These are phyloP conservation scores for Helostoma temminkii DNA, from an alignment of 2,797 vertebrate species.

Conservation along the genomic window DNA sequence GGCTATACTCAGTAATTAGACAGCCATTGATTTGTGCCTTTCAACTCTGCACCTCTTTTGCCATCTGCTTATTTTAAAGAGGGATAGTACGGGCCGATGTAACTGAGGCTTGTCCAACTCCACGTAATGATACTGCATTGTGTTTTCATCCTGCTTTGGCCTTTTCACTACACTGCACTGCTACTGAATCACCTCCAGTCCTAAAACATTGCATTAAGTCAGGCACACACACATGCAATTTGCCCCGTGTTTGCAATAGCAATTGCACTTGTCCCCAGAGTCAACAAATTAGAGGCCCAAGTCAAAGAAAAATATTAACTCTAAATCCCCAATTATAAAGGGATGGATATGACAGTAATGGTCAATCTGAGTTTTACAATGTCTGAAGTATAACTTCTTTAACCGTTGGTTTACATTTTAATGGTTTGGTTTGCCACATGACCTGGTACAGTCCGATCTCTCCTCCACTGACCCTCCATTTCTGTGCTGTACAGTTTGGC, in stretches of 20 bases:
- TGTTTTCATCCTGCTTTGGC: constrained; percentile 20
- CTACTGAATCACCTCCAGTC: constrained; percentile 13
- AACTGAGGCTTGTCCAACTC: constrained; percentile 37
- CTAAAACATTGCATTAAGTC: constrained; percentile 6
- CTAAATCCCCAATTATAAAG: neutral
- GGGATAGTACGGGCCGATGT: constrained; percentile 16
- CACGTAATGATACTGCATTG: constrained; percentile 33
- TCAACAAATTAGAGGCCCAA: constrained; percentile 56
- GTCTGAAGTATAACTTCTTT: constrained; percentile 13
- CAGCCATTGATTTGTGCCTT: constrained; percentile 45
- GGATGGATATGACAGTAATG: constrained; percentile 16
- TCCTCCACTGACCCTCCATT: constrained; percentile 28
- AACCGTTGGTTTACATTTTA: constrained; percentile 24
- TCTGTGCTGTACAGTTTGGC: constrained; percentile 67
- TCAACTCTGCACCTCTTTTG: constrained; percentile 22
- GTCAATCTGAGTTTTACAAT: constrained; percentile 22
- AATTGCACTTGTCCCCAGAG: constrained; percentile 11
- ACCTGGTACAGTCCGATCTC: constrained; percentile 22
- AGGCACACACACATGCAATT: neutral
- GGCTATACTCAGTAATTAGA: neutral
- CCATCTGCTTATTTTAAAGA: constrained; percentile 28
- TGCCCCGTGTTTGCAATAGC: neutral
- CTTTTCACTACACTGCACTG: constrained; percentile 13
- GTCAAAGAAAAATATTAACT: constrained; percentile 17
- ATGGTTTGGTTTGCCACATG: constrained; percentile 29